Base-by-base conservation (phyloP, 53 echinoderm and acorn worm species). In the Luidia sarsii region DNA sequence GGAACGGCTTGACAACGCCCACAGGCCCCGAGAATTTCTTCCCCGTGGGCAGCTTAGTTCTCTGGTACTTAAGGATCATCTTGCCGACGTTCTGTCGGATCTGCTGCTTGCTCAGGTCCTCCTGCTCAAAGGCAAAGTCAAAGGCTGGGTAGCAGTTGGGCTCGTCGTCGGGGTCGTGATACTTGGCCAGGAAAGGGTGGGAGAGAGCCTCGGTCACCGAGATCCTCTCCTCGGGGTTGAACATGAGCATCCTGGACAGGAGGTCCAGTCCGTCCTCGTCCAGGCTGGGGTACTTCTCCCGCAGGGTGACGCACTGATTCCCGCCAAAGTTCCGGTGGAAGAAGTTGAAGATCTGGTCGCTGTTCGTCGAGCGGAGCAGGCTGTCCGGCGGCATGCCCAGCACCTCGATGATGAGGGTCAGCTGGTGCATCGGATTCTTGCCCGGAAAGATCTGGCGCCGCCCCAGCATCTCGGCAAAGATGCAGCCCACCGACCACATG, bases 401-500 rank as follows among this genome's bases (percentile, higher is more conserved):
- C 8, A 89, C 85, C 41, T 99, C 81, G 39, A 94, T 86, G 23
- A 99, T 94, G 23, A 94, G 87, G 37, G 73, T 80, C 35, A 99
- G 52, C 64, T 99, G 99, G 62, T 99, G 88, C 49, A 99, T 85
- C 3, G 94, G 93, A 60, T 94, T 94, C 85, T 94, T 99, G 23
- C 99, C 99, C 19, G 93, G 94, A 48, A 99, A 99, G 37, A 99
- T 83, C 80, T 94, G 99, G 64, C 86, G 88, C 69, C 99, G 71
- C 7, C 89, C 82, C 2, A 99, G 54, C 99, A 99, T 99, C 83
- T 99, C 99, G 2, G 94, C 99, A 31, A 99, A 89, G 51, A 99
- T 99, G 59, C 99, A 99, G 1, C 99, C 99, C 3, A 99, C 91
- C 6, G 99, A 99, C 99, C 99, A 99, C 81, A 94, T 92, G 59